Conservation (phyloP, 1,140 invertebrate genomes). For the Drosophila busckii region DNA sequence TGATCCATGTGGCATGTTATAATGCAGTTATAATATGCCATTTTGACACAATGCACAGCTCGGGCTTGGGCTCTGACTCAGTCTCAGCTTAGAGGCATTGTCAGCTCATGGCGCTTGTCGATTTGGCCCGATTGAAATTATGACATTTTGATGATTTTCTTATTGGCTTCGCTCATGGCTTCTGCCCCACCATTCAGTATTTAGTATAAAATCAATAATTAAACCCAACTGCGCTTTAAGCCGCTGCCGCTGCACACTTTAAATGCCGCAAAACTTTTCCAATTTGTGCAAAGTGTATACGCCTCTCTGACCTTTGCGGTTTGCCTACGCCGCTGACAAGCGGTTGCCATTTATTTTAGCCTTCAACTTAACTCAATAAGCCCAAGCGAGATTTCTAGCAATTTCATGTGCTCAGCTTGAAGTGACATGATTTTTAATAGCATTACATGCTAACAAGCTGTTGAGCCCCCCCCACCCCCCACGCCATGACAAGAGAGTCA, state of each 20-base stretch:
- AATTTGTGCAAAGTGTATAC: no score
- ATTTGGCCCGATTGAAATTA: constrained; percentile 67
- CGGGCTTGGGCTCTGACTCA: not conserved
- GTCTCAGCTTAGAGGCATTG: not conserved
- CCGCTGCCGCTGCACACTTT: no score
- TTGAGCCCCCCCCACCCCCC: no score
- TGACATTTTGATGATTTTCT: constrained; percentile 78
- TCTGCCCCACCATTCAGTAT: not conserved
- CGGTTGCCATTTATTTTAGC: no score
- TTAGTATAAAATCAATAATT: constrained; percentile 27
- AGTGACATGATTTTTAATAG: constrained; percentile 57
- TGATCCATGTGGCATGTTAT: constrained; percentile 61
- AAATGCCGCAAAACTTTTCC: no score
- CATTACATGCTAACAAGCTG: constrained; percentile 37
- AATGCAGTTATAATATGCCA: constrained; percentile 71
- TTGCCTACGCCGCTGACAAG: no score
- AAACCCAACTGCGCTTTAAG: no score
- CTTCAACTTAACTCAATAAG: no score
- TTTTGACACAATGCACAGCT: constrained; percentile 32
- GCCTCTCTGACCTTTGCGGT: no score
- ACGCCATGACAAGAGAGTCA: no score
- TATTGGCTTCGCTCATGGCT: constrained; percentile 52
- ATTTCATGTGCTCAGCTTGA: no score
- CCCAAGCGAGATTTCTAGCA: no score
- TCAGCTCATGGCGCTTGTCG: constrained; percentile 4